Evolutionary conservation across 2,888 invertebrate genomes (phyloP), one percentile per base, ranked within the genome.

Genomic region (Dynastes tityus): DNA sequence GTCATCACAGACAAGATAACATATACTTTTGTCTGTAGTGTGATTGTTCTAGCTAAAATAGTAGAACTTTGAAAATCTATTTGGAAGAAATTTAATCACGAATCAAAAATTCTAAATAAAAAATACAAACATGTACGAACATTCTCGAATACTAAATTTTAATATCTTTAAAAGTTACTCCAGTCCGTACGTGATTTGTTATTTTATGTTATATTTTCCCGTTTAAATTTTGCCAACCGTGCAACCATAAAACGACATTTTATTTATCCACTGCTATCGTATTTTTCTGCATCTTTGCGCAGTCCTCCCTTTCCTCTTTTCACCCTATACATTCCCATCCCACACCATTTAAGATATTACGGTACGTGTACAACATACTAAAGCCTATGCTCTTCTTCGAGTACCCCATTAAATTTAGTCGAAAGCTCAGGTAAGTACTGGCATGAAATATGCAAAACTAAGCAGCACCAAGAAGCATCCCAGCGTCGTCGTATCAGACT

Each of bases 391-490:
- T 61, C 61, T 61, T 75, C 64, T 61, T 76, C 80, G 76, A 80
- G 81, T 80, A 71, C 79, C 65, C 82, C 80, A 82, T 82, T 82
- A 82, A 82, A 79, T 81, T 82, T 78, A 71, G 78, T 74, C 79
- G 79, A 78, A 80, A 80, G 81, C 78, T 80, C 81, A 81, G 81
- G 81, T 82, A 81, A 82, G 80, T 75, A 80, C 80, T 76, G 49
- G 71, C 80, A 81, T 82, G 80, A 82, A 82, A 82, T 82, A 81
- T 82, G 81, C 81, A 80, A 80, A 80, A 80, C 78, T 78, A 78
- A 79, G 79, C 77, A 63, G 27, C 16, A 49, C 16, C 8, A 27
- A 49, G 68, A 49, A 40, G 67, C 53, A 53, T 53, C 53, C 45
- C 40, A 67, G 16, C 40, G 37, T n/a, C 67, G 67, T 13, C 64